Evolutionary conservation across 2,797 vertebrate genomes (phyloP), one percentile per base, ranked within the genome.

Genomic region (Cossypha polioptera): DNA sequence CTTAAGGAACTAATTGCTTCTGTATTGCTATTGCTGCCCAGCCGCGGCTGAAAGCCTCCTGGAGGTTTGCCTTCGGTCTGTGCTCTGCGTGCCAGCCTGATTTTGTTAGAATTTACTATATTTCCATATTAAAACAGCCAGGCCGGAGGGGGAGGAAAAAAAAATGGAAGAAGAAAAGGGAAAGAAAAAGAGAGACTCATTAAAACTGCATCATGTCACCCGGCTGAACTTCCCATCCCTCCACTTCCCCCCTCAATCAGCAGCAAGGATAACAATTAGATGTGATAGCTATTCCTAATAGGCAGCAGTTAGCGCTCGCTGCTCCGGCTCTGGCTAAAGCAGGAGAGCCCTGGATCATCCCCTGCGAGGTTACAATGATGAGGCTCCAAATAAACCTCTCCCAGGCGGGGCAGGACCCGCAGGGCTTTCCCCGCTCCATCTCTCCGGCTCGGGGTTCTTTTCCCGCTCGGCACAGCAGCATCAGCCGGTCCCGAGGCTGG

Each of bases 201-300:
- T 96, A 95, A 95, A 95, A 95, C 92, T 90, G 94, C 95, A 89
- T 96, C 94, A 36, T 91, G 94, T 95, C 88, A 95, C 93, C 75
- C 29, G 5, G 86, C 86, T 96, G 94, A 96, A 95, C 96, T 96
- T 95, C 74, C 88, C 94, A 69, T 94, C 96, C 91, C 89, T 95
- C 87, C 75, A 72, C 94, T 62, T 94, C 95, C 90, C 94, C 80
- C 72, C 80, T 95, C 96, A 62, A 86, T 97, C 95, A 93, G 83
- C 86, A 28, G 86, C 80, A 7, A 25, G 94, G 96, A 74, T 79
- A 86, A 95, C 88, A 69, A 95, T 96, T 85, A 87, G 91, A 95
- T 77, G 94, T 69, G 92, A 95, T 87, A 25, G 92, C 86, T 89
- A 10, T 69, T 95, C 94, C 92, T 80, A 77, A 58, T 24, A 42